These are phyloP conservation scores for Pyrrhia umbra DNA, from an alignment of 2,888 invertebrate species.

Conservation along the genomic window DNA sequence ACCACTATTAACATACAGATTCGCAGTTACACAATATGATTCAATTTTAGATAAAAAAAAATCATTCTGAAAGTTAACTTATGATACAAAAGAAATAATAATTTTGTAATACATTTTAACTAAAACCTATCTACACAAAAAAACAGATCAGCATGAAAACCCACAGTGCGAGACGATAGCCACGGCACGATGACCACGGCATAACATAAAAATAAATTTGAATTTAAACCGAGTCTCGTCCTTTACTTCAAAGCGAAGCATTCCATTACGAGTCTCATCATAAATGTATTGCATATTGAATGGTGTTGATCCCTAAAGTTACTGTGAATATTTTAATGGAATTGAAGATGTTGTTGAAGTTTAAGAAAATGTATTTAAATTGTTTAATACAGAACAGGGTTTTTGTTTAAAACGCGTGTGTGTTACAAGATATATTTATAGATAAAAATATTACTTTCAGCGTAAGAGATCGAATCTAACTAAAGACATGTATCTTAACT, in stretches of 20 bases:
- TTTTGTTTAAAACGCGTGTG: not conserved
- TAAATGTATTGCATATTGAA: conserved; percentile 64
- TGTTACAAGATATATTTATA: not conserved
- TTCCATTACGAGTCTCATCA: conserved; percentile 57
- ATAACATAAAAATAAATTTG: conserved; percentile 56
- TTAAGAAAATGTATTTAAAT: not conserved
- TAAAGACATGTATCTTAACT: too few species aligned
- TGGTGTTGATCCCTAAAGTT: conserved; percentile 23
- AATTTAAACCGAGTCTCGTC: conserved; percentile 50
- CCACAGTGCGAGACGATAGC: conserved; percentile 27
- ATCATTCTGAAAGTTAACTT: too few species aligned
- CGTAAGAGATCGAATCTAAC: too few species aligned
- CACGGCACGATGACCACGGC: conserved; percentile 36
- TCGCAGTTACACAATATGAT: too few species aligned
- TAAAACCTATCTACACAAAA: conserved; percentile 27
- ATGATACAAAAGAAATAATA: too few species aligned
- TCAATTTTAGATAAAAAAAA: too few species aligned
- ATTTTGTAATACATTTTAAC: not conserved
- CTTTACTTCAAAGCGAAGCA: conserved; percentile 50
- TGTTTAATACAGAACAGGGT: not conserved
- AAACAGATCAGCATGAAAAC: conserved; percentile 37
- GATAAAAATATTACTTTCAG: too few species aligned
- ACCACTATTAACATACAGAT: too few species aligned
- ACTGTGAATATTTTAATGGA: conserved; percentile 20
- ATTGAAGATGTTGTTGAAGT: conserved; percentile 10